Conservation (phyloP, 2,797 vertebrate genomes). For the Poliocrania exsul region DNA sequence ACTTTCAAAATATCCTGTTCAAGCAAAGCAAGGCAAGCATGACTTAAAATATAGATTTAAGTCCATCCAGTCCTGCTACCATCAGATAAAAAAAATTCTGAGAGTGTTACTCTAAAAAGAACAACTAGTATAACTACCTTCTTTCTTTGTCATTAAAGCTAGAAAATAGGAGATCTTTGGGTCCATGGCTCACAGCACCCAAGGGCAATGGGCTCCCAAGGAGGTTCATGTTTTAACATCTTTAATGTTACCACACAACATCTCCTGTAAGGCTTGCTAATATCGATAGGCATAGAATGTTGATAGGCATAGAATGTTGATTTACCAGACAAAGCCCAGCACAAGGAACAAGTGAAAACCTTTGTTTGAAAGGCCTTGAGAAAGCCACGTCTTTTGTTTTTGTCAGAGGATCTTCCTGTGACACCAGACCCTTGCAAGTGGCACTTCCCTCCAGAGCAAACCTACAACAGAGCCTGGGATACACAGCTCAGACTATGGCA, state of each 20-base stretch:
- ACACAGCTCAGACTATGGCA: background rate
- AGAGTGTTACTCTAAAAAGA: background rate
- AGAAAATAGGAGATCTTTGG: background rate
- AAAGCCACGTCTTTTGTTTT: background rate
- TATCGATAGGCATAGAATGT: background rate
- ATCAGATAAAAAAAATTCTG: background rate
- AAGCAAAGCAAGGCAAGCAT: background rate
- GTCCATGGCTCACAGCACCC: background rate
- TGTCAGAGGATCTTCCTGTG: background rate
- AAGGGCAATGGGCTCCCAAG: background rate
- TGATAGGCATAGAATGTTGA: background rate
- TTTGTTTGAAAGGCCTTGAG: background rate
- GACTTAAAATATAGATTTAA: background rate
- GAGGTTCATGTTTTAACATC: background rate
- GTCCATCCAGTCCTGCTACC: background rate
- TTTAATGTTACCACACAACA: background rate
- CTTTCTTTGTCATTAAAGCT: background rate
- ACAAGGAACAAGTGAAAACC: background rate
- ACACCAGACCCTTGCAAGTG: background rate
- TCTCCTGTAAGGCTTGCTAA: background rate
- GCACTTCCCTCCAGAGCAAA: background rate
- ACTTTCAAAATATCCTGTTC: background rate
- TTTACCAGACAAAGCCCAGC: background rate
- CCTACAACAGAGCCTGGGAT: background rate
- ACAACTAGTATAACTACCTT: background rate